Conservation (phyloP, 2,888 invertebrate genomes). For the Amphimallon solstitiale region DNA sequence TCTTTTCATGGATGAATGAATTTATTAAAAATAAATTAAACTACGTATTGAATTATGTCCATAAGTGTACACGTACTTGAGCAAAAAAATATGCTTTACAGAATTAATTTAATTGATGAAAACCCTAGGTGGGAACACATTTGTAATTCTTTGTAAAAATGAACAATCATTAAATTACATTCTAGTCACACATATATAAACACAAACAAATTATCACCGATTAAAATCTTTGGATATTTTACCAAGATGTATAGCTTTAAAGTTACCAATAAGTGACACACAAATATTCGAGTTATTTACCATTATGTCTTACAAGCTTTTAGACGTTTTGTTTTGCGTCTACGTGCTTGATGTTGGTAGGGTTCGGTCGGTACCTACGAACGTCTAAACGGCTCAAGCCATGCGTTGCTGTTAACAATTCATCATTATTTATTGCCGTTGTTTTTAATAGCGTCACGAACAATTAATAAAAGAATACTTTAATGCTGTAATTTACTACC, state of each 20-base stretch:
- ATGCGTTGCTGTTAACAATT: slow-evolving; percentile 33
- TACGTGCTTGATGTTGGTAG: not conserved
- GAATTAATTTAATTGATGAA: too few species aligned
- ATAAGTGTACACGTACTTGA: too few species aligned
- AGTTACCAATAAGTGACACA: slow-evolving; percentile 15
- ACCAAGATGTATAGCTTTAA: slow-evolving; percentile 3
- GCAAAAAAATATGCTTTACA: too few species aligned
- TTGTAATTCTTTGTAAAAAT: not conserved
- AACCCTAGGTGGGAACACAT: too few species aligned
- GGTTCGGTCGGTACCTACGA: not conserved
- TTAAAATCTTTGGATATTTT: slow-evolving; percentile 17
- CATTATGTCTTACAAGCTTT: not conserved
- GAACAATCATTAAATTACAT: not conserved
- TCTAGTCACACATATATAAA: not conserved
- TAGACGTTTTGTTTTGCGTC: slow-evolving; percentile 1
- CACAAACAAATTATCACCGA: slow-evolving; percentile 4
- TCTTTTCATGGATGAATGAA: too few species aligned
- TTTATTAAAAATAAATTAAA: too few species aligned
- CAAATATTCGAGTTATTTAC: slow-evolving; percentile 22
- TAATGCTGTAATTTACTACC: slow-evolving; percentile 7
- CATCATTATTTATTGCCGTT: slow-evolving; percentile 36
- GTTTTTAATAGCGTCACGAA: slow-evolving; percentile 34
- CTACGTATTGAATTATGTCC: too few species aligned
- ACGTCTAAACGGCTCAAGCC: slow-evolving; percentile 15
- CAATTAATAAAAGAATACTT: slow-evolving; percentile 22